phyloP scores from a whole-genome alignment of 1,140 invertebrate species.

The Homalodisca vitripennis region DNA sequence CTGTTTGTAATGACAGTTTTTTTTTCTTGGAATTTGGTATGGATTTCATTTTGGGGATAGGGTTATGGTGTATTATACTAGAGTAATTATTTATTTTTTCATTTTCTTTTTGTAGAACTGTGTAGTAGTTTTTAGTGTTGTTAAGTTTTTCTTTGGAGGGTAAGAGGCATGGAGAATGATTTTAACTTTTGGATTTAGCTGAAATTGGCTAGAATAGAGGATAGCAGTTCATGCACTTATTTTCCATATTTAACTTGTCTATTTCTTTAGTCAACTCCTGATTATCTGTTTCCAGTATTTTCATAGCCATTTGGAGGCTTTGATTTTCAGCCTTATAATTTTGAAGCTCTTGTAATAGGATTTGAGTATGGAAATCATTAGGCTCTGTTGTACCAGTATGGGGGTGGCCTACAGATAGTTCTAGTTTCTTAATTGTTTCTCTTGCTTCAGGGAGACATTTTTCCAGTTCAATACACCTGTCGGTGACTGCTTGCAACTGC shows the following conservation, averaged over 20 bases:
- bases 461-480: background rate
- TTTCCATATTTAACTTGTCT: background rate
- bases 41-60: background rate
- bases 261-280: background rate
- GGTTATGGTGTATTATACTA: background rate
- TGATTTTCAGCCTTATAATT: background rate
- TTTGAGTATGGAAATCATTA: slow-evolving; percentile 4
- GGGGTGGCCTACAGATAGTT: background rate
- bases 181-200: background rate
- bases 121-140: background rate
- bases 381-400: background rate
- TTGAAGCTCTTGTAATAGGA: slow-evolving; percentile 7
- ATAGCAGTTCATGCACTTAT: background rate
- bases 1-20: background rate
- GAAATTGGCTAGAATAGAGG: background rate
- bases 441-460: background rate
- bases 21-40: background rate
- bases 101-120: background rate
- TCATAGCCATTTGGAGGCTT: background rate
- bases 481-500: background rate
- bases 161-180: background rate
- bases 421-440: background rate
- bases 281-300: background rate
- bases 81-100: background rate
- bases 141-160: background rate